Base-by-base conservation (phyloP, 1,140 invertebrate genomes). In the Daktulosphaira vitifoliae region DNA sequence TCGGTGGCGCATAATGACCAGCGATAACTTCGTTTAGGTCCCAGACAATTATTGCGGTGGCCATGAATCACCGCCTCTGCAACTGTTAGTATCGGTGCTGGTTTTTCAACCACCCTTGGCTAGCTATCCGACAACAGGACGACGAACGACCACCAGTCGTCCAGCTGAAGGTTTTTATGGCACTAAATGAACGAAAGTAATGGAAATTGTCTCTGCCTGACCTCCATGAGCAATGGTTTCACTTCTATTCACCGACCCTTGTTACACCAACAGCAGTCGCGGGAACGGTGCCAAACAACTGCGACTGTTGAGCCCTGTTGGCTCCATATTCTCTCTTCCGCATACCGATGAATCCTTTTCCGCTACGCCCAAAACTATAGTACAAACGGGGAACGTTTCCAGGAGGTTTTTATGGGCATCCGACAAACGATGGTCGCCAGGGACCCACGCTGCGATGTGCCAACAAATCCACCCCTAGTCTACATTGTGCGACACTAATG, bases 261-360 rank as follows among this genome's bases (percentile, higher is more conserved):
- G 3, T 13, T 1, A 20, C 33, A 33, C 16, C 29, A 33, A 29
- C 18, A 25, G 51, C 51, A 18, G 33, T 54, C 23, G 13, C 53
- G 53, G 53, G 53, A 56, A 56, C 23, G 7, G 53, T 42, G 53
- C 53, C 53, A 56, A 56, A 56, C 53, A 42, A 56, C 22, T 56
- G 53, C 53, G 38, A 56, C 53, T 56, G 53, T 56, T 56, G 38
- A 56, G 38, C 53, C 38, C 53, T 44, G 22, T 42, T 37, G 38
- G 23, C 53, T 44, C 39, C n/a, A 7, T 44, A 20, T 20, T 11
- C 44, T 7, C 44, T 16, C 16, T 2, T 48, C 38, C 22, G 0
- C 53, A 16, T 20, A 15, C 22, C 52, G 15, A 13, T 29, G 26
- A 2, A 20, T 11, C 51, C 44, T 16, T 16, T 18, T 48, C 44